A percentile compares a stretch with the other conserved stretches of the same genome.
phyloP scores from a whole-genome alignment of 2,113 vertebrate species.

The Anser cygnoides region DNA sequence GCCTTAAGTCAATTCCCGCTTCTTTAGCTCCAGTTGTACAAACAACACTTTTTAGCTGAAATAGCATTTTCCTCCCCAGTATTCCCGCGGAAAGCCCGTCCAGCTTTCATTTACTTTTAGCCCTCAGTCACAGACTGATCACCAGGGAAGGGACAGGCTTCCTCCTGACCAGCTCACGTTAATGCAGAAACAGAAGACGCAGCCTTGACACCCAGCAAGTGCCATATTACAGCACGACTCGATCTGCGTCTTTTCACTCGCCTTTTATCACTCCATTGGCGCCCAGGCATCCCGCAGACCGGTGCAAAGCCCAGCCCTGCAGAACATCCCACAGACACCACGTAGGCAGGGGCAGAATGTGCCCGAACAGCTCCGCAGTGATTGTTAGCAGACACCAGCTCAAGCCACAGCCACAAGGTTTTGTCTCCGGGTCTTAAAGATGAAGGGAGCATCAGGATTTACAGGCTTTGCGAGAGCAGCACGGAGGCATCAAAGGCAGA shows the following conservation, averaged over 20 bases:
- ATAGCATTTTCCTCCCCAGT: neutral
- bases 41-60: neutral
- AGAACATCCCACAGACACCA: neutral
- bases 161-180: neutral
- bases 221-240: neutral
- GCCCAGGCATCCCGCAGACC: neutral
- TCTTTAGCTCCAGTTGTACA: neutral
- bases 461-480: neutral
- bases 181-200: neutral
- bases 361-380: neutral
- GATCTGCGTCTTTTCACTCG: neutral
- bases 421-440: neutral
- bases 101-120: neutral
- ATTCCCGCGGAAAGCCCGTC: neutral
- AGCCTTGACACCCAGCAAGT: neutral
- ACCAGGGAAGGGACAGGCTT: neutral
- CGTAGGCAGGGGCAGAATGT: neutral
- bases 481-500: neutral
- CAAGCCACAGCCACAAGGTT: neutral
- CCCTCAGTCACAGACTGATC: neutral
- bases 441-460: neutral
- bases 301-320: neutral
- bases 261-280: neutral
- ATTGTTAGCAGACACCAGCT: neutral
- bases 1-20: neutral